Evolutionary conservation across 2,113 vertebrate genomes (phyloP), one percentile per base, ranked within the genome.

Genomic region (Synodontis membranacea): DNA sequence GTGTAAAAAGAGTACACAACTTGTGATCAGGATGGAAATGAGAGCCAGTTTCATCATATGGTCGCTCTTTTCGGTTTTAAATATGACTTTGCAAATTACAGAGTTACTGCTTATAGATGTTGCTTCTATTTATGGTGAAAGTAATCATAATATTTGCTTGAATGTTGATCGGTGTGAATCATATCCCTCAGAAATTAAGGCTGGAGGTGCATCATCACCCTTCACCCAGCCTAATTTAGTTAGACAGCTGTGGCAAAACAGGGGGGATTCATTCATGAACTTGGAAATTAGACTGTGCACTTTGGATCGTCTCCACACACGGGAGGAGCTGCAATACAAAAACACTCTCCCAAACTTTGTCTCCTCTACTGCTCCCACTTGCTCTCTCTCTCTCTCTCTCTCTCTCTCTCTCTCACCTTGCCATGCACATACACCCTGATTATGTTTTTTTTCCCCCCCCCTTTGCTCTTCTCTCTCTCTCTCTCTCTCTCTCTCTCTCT

Each of bases 231-330:
- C 91, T 94, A 93, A 93, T 92, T 92, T 92, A 92, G 94, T 93
- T 92, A 93, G 90, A 91, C 92, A 92, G 93, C 90, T 91, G 93
- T 93, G 91, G 94, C 92, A 93, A 93, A 89, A 93, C 74, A 50
- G 83, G 92, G 91, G 91, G 92, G 94, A 94, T 93, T 93, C 88
- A 94, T 94, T 94, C 94, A 94, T 93, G 92, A 83, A 85, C 89
- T 90, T 80, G 88, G 80, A 80, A 83, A 86, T 87, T 84, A 86
- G 85, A 72, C 80, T 75, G 56, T 82, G 89, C 82, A 84, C 82
- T 90, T 90, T 85, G 85, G 83, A 88, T 80, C 84, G 44, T 80
- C 64, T 85, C 74, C 80, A 86, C 78, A 74, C 75, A 52, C 28
- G 21, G 88, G 88, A 85, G 79, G 83, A 80, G 72, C 84, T n/a